Percentiles rank a stretch among this genome's conserved stretches.
These are phyloP conservation scores for Pseudanteris insignis DNA, from an alignment of 2,888 invertebrate genomes.

Conservation along the genomic window DNA sequence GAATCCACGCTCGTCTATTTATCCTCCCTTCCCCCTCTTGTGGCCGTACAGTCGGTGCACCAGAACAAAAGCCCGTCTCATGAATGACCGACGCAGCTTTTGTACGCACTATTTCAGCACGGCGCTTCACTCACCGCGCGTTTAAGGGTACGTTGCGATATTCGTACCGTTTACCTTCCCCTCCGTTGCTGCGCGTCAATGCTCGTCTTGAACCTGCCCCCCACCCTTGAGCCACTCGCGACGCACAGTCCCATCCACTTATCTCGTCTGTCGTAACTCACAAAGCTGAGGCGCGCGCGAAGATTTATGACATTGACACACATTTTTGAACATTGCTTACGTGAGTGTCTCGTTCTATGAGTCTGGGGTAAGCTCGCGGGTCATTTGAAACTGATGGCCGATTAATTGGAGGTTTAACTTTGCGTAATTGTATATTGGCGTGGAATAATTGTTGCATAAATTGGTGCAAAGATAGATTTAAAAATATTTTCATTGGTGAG, in stretches of 20 bases:
- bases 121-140: slow-evolving; percentile 23
- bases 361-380: too few relatives aligned
- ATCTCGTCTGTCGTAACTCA: slow-evolving; percentile 40
- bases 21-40: too few relatives aligned
- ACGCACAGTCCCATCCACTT: slow-evolving; percentile 47
- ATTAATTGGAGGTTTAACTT: too few relatives aligned
- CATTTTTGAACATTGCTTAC: too few relatives aligned
- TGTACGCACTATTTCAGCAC: slow-evolving; percentile 38
- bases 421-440: neutral
- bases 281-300: slow-evolving; percentile 3
- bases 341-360: too few relatives aligned
- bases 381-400: slow-evolving; percentile 5
- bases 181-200: too few relatives aligned
- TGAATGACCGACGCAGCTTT: slow-evolving; percentile 42
- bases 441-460: too few relatives aligned
- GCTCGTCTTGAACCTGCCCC: too few relatives aligned
- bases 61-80: slow-evolving; percentile 42
- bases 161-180: too few relatives aligned
- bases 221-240: slow-evolving; percentile 32
- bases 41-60: slow-evolving; percentile 26
- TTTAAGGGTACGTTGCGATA: too few relatives aligned
- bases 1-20: slow-evolving; percentile 29
- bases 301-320: slow-evolving; percentile 41
- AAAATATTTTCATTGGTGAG: too few relatives aligned
- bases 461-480: too few relatives aligned